Conservation (phyloP, 2,113 vertebrate species). For the Elaphurus davidianus region DNA sequence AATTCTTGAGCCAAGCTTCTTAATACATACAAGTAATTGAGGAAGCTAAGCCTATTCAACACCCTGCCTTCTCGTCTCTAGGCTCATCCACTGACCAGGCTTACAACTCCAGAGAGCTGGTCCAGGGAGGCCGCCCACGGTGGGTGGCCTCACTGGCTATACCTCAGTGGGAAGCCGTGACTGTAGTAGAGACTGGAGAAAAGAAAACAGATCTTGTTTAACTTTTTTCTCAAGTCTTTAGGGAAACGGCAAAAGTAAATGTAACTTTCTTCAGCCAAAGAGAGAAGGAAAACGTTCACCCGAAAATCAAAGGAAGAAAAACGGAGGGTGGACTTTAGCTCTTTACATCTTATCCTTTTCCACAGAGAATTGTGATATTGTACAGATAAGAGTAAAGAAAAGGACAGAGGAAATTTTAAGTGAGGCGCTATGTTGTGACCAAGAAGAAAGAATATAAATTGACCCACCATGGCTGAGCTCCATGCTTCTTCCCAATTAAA, state of each 20-base stretch:
- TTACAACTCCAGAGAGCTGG: background rate
- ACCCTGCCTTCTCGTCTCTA: background rate
- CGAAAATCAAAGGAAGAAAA: conserved; percentile 14
- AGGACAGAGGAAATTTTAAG: background rate
- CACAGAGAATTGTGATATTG: background rate
- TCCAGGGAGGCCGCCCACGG: background rate
- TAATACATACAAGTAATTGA: background rate
- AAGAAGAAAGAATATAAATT: background rate
- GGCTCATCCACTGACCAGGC: background rate
- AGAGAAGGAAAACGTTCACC: background rate
- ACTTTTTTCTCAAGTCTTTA: conserved; percentile 31
- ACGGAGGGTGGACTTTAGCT: background rate
- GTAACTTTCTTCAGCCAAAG: background rate
- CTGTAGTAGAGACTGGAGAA: background rate
- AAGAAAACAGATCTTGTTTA: background rate
- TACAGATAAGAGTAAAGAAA: background rate
- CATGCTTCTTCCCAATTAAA: background rate
- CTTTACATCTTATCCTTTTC: background rate
- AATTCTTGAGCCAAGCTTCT: conserved; percentile 42
- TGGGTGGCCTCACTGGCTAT: background rate
- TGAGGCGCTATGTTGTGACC: background rate
- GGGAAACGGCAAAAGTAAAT: conserved; percentile 9
- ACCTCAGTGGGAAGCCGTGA: background rate
- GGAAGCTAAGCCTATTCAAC: background rate
- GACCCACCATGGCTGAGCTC: background rate